These are phyloP conservation scores for Cephus rjabovi DNA, from an alignment of 2,888 invertebrate species.

Conservation along the genomic window DNA sequence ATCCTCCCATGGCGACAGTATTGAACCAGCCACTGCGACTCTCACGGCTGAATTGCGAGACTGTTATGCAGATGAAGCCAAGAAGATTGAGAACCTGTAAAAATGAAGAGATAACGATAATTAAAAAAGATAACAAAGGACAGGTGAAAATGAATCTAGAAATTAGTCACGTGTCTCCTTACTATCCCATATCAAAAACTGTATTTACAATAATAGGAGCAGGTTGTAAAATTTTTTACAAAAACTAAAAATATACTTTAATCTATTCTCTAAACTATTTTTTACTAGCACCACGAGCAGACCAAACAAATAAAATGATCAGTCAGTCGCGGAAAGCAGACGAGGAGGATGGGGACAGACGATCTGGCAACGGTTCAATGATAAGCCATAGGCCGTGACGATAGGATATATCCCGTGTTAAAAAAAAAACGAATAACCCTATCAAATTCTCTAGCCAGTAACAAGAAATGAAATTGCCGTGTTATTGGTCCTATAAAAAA, in stretches of 20 bases:
- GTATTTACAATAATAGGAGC: too few relatives aligned
- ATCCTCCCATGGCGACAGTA: slow-evolving; percentile 84
- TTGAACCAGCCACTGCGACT: slow-evolving; percentile 80
- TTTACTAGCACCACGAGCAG: too few relatives aligned
- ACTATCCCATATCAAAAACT: too few relatives aligned
- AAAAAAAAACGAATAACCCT: background rate
- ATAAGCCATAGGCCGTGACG: background rate
- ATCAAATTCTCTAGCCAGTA: slow-evolving; percentile 4
- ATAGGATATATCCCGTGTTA: background rate
- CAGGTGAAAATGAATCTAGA: too few relatives aligned
- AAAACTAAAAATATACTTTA: too few relatives aligned
- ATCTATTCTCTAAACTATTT: too few relatives aligned
- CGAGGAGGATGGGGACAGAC: background rate
- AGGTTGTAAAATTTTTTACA: too few relatives aligned
- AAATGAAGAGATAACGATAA: background rate
- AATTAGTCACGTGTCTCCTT: too few relatives aligned
- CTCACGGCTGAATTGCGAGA: slow-evolving; percentile 68
- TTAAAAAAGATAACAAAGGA: background rate
- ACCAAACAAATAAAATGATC: background rate
- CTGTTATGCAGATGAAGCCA: slow-evolving; percentile 85
- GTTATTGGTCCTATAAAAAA: background rate
- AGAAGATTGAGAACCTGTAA: slow-evolving; percentile 76
- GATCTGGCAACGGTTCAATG: background rate
- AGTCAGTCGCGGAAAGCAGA: background rate
- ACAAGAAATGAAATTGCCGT: background rate